Evolutionary conservation across 2,888 invertebrate genomes (phyloP).

Genomic region (Micoletzkya japonica): DNA sequence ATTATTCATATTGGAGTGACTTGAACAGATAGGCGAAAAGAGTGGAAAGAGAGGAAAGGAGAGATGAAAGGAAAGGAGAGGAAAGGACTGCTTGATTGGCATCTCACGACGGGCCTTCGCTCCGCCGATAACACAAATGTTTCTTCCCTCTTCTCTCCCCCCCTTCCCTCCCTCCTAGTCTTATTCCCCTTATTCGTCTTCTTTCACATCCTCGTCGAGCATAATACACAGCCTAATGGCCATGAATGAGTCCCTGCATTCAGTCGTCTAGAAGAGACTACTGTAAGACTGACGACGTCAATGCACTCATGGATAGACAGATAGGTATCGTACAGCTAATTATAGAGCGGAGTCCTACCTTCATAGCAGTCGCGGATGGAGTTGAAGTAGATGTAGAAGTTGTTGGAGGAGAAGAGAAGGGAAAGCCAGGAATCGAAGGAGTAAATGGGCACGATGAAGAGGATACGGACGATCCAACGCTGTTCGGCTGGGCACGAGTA

Average conservation of each 20-base stretch:
- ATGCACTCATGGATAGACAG: too few species aligned
- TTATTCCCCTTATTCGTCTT: constrained; percentile 1
- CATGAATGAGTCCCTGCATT: too few species aligned
- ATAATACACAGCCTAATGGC: neutral
- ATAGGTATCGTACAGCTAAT: too few species aligned
- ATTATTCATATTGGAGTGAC: too few species aligned
- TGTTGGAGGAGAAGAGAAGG: constrained; percentile 93
- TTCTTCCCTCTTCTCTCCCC: neutral
- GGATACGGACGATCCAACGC: constrained; percentile 96
- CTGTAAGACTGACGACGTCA: too few species aligned
- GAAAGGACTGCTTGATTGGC: too few species aligned
- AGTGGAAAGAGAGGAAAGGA: constrained; percentile 13
- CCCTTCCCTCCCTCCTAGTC: neutral
- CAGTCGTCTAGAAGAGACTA: too few species aligned
- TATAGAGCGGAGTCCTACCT: constrained; percentile 72
- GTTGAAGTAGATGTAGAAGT: constrained; percentile 98
- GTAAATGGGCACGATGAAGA: constrained; percentile 98
- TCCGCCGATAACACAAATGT: too few species aligned
- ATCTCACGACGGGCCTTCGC: too few species aligned
- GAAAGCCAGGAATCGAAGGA: constrained; percentile 98
- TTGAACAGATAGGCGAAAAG: too few species aligned
- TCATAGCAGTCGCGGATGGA: constrained; percentile 99
- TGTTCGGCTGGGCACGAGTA: constrained; percentile 98
- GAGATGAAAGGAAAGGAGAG: too few species aligned
- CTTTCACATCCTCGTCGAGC: neutral